Conservation (phyloP, 2,888 invertebrate genomes). For the Achlya flavicornis region DNA sequence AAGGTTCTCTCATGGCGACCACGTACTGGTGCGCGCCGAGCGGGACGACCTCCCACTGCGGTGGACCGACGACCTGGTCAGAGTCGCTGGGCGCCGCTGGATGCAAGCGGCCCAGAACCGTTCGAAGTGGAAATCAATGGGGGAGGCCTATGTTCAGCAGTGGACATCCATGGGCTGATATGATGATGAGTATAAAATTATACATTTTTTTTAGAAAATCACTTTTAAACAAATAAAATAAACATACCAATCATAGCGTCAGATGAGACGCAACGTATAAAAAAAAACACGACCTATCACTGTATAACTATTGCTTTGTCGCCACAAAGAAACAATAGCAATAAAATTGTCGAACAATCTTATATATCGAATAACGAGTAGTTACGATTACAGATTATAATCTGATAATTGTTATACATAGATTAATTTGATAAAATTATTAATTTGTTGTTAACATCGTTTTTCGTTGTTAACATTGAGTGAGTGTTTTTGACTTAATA, state of each 20-base stretch:
- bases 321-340: background rate
- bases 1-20: no score
- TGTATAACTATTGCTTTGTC: background rate
- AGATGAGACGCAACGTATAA: background rate
- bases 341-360: background rate
- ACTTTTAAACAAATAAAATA: background rate
- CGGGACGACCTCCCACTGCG: no score
- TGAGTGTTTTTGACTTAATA: background rate
- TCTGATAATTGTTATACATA: background rate
- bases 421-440: background rate
- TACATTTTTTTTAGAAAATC: no score
- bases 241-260: slow-evolving; percentile 5
- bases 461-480: background rate
- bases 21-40: no score
- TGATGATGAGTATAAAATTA: no score
- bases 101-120: no score
- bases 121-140: no score
- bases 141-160: no score
- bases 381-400: background rate
- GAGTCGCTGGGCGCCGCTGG: no score
- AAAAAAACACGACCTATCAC: background rate
- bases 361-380: background rate
- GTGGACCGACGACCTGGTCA: no score
- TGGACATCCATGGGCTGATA: no score
- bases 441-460: background rate